Evolutionary conservation across 2,113 vertebrate genomes (phyloP).

Genomic region (Sphyrna mokarran): DNA sequence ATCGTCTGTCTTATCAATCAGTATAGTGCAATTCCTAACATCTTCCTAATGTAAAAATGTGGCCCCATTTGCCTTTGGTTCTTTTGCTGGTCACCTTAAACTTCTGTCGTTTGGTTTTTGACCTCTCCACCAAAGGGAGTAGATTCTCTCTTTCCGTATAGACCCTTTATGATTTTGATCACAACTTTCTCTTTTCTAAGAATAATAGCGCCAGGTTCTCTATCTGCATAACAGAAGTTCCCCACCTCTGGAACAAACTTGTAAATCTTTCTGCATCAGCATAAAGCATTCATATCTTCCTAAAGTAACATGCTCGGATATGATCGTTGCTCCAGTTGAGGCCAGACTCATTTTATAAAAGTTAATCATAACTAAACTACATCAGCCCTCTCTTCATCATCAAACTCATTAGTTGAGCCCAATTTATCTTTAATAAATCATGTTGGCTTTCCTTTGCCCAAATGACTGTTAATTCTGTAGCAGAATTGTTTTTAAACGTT

Average conservation of each 20-base stretch:
- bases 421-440: background rate
- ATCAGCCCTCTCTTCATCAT: background rate
- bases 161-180: too few relatives aligned
- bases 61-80: background rate
- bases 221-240: too few relatives aligned
- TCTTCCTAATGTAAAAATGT: background rate
- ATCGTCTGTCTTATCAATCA: background rate
- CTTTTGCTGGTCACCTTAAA: background rate
- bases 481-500: background rate
- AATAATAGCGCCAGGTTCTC: too few relatives aligned
- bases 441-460: background rate
- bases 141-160: too few relatives aligned
- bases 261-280: background rate
- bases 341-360: background rate
- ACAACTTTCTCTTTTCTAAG: too few relatives aligned
- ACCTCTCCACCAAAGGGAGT: too few relatives aligned
- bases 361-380: background rate
- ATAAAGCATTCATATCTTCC: background rate
- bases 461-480: background rate
- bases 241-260: too few relatives aligned
- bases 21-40: background rate
- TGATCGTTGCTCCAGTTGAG: background rate
- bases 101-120: too few relatives aligned
- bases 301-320: background rate
- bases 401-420: background rate